Base-by-base conservation (phyloP, 1,140 invertebrate species). In the Hycleus phaleratus region DNA sequence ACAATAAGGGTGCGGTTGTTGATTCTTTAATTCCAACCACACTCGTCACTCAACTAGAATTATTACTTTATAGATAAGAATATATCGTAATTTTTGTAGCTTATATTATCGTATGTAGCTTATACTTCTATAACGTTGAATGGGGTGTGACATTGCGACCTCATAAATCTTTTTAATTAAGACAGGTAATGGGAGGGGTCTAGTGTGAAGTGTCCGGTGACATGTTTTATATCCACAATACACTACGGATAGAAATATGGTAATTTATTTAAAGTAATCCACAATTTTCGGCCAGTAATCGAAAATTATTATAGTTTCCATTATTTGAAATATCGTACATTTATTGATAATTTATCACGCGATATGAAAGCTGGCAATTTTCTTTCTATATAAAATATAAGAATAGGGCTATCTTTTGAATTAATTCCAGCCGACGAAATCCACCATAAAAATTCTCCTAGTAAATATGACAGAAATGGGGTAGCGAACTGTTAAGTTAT, bases 401-500 rank as follows among this genome's bases (percentile, higher is more conserved):
- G 4, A 32, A 7, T 32, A 32, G 32, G 42, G 42, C 26, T 53
- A 42, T 53, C 46, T 26, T 11, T 18, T 24, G 51, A 26, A 53
- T 53, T 45, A 53, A 53, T 53, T 45, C 42, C 24, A 32, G 42
- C 42, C 51, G 51, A 53, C 42, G 38, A 45, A 45, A 45, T 46
- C 43, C 43, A 8, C 42, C 42, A 45, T 45, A 53, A 53, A 53
- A 53, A 53, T 53, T 53, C 4, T 32, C 18, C 51, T 42, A 46
- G 51, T 26, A 53, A 53, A 53, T 53, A 53, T 53, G 51, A 53
- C 51, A 53, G 51, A 61, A 65, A 63, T 56, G 65, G 61, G 60
- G 60, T 58, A 66, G 58, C 60, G 58, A 57, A 60, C 58, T 60
- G 66, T 63, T 68, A 70, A 67, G 68, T 71, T 72, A 72, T 72